Evolutionary conservation across 2,888 invertebrate genomes (phyloP), one percentile per base, ranked within the genome.

Genomic region (Drosophila glabriapex): DNA sequence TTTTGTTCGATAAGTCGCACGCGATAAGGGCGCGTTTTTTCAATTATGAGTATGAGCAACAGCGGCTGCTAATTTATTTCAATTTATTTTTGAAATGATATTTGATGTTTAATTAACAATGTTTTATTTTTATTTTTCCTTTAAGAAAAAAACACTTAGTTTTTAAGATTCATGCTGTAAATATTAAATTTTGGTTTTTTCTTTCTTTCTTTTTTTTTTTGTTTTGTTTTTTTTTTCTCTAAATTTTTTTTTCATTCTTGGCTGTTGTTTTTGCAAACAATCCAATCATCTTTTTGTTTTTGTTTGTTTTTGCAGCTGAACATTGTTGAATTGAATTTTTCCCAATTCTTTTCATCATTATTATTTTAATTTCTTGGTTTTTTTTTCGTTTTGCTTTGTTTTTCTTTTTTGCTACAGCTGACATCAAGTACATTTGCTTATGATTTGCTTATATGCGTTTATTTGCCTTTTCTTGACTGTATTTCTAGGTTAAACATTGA

Each of bases 71-170:
- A 71, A 64, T 82, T 83, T 83, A 73, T 80, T 88, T 78, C 64
- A 84, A 80, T 86, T 86, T 89, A 80, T 80, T 85, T 79, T 88
- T 76, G 46, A 84, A 87, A 89, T 87, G 84, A 87, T 87, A 87
- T 87, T 76, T 87, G 75, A 89, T 84, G 87, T 85, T 80, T 84
- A 89, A 86, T 85, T 89, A 87, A 87, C 89, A 87, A 89, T 87
- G 87, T 84, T 82, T 86, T 76, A 68, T 72, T 84, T 83, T 82
- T 76, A 67, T 61, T 85, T 85, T 85, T 83, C 85, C 73, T 81
- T 85, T 78, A 79, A 88, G 88, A 88, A 85, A 85, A 85, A 85
- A 85, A 85, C 85, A 85, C 85, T 88, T 85, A 88, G 82, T 83
- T 85, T 76, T 83, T 85, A 88, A 85, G 83, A 88, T 81, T 82